Evolutionary conservation across 2,113 vertebrate genomes (phyloP).

Genomic region (Calyptomena viridis): DNA sequence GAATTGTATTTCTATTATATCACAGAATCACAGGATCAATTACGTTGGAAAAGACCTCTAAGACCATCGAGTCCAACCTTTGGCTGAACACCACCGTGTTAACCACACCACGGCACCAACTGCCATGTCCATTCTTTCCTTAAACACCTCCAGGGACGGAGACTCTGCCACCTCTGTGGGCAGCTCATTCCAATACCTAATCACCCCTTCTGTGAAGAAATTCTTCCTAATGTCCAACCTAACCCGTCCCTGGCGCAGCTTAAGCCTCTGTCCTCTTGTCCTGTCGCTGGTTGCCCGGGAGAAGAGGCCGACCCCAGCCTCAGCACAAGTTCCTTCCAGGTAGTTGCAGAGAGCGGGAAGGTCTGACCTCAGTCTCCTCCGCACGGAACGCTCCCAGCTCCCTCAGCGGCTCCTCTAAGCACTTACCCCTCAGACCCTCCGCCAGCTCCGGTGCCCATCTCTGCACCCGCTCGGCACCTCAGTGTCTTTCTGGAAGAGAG

Average conservation of each 20-base stretch:
- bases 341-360: accelerated
- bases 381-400: background rate
- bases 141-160: background rate
- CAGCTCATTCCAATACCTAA: background rate
- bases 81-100: background rate
- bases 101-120: background rate
- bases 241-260: background rate
- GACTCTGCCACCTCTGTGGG: background rate
- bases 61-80: background rate
- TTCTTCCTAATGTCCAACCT: background rate
- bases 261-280: background rate
- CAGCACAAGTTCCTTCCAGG: background rate
- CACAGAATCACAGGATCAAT: background rate
- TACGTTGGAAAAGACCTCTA: background rate
- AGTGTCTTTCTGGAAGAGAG: background rate
- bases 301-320: background rate
- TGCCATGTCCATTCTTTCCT: background rate
- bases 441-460: background rate
- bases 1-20: background rate
- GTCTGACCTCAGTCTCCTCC: background rate
- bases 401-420: background rate
- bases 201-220: background rate
- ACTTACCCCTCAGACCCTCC: background rate
- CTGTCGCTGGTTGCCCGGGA: background rate
- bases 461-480: background rate